Evolutionary conservation across 35 echinoderm and acorn worm species (phyloP), one percentile per base, ranked within the genome.

Genomic region (Anneissia japonica): DNA sequence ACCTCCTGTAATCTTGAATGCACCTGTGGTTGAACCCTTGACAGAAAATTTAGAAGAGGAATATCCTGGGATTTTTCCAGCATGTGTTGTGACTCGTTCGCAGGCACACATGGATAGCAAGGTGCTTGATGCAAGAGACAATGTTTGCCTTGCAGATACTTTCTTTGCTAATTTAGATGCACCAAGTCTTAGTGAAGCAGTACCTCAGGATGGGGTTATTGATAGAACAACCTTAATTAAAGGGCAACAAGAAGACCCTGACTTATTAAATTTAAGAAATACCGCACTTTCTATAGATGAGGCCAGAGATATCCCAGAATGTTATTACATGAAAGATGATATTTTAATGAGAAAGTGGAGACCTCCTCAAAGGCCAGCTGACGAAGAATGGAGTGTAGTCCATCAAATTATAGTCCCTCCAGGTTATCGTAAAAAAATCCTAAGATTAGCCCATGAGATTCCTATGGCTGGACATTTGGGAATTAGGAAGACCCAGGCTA

Each of bases 271-370:
- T 12, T 37, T 86, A 11, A 21, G 21, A 30, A 30, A 79, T 19
- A 86, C 36, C 26, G 82, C 89, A 46, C 30, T 91, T n/a, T 35
- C 37, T 34, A 21, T 41, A 33, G 4, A 34, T 3, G 89, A 91
- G 7, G 83, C 83, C 33, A 76, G 39, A 19, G 38, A 91, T 38
- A 46, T 80, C 0, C 75, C 89, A 31, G 43, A 26, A 31, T 88
- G 91, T 80, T 89, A 83, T 38, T 93, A 93, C 33, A 23, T 56
- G 10, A 46, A 77, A 79, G 28, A 23, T 46, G 93, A 81, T 0
- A 75, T 91, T 23, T 56, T 94, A 33, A 90, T 94, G 83, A 80
- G 89, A 32, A 94, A 94, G 56, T 94, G 89, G 89, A 76, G 88
- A 79, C 89, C 93, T 4, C 88, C 77, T 28, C 23, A 94, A 28